Base-by-base conservation (phyloP, 2,113 vertebrate species). In the Microcebus lehilahytsara region DNA sequence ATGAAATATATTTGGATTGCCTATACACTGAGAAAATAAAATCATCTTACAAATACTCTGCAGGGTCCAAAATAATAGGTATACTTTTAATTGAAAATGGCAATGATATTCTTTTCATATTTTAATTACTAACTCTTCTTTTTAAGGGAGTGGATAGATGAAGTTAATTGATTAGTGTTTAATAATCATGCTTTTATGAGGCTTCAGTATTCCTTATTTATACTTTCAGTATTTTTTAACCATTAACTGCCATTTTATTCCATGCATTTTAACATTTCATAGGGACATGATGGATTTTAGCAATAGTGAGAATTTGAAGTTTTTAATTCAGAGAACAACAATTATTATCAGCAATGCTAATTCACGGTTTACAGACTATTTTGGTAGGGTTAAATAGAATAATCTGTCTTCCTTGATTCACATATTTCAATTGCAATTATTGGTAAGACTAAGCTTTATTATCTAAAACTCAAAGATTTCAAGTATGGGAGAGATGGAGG, bases 1-100 rank as follows among this genome's bases (percentile, higher is more conserved):
- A 90, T 64, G 84, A 79, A 95, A 93, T 58, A 46, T 78, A 89
- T 91, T 60, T 89, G 58, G 25, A 53, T 34, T 75, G n/a, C 71
- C 37, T 9, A 53, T 27, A 46, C 34, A 30, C 32, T 42, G 56
- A 78, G 37, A 84, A 89, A 60, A 37, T 74, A 46, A n/a, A 62
- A 51, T 64, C 8, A 30, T 46, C 66, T 87, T 95, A 85, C 7
- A 81, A 56, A 37, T 14, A 89, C 37, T 11, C 51, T 58, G 40
- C 58, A 72, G 69, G 32, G 23, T 92, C 51, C 60, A 64, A 94
- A 96, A 77, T 66, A 95, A 77, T 56, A 22, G 25, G 34, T 81
- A 49, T 6, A 71, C 20, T 72, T 94, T 79, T 78, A 51, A 46
- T 12, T 89, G 40, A 88, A 81, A 91, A 83, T 78, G 69, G n/a